A percentile compares a stretch with the other conserved stretches of the same genome.
Conservation (phyloP, 2,113 vertebrate species). For the Geococcyx californianus region DNA sequence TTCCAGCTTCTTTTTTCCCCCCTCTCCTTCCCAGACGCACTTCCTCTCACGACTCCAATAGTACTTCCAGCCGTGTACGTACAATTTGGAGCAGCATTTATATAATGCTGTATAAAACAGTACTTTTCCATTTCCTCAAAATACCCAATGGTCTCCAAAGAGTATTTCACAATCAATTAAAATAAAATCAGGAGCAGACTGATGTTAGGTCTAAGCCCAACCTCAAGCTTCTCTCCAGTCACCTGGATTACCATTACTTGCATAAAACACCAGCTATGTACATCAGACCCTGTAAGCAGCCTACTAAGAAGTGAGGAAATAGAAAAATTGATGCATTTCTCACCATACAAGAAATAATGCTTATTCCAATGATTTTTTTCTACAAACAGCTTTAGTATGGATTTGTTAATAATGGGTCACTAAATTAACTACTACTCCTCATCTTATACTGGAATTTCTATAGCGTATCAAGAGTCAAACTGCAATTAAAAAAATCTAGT, state of each 20-base stretch:
- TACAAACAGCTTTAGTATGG: neutral
- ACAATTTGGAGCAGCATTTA: neutral
- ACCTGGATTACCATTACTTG: neutral
- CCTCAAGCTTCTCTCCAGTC: neutral
- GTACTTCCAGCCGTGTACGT: neutral
- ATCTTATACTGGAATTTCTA: neutral
- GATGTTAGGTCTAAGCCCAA: neutral
- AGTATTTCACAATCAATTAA: neutral
- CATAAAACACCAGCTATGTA: neutral
- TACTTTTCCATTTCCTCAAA: neutral
- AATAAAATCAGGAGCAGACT: neutral
- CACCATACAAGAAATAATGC: neutral
- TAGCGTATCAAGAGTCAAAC: neutral
- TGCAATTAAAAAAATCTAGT: neutral
- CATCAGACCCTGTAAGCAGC: neutral
- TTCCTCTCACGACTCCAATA: accelerated
- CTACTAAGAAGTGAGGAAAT: neutral
- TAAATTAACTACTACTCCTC: neutral
- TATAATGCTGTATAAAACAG: neutral
- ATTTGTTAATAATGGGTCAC: neutral
- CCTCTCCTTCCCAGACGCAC: neutral
- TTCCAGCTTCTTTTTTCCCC: neutral
- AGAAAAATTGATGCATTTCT: neutral
- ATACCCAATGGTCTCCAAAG: neutral
- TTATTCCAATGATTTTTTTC: neutral